phyloP scores from a whole-genome alignment of 1,140 invertebrate species.

The Drosophila sproati region DNA sequence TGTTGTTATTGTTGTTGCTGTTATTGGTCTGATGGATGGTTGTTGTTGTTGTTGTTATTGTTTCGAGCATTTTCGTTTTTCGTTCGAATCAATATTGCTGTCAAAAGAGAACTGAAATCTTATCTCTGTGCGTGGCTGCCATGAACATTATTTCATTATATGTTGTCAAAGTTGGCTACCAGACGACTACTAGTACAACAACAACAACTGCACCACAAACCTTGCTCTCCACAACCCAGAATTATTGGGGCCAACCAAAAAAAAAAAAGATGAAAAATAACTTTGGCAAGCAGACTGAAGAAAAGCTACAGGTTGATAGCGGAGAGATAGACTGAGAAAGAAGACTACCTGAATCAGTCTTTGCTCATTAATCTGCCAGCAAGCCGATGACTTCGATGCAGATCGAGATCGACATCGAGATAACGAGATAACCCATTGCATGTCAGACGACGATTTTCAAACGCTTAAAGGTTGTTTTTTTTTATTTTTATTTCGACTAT shows the following conservation, averaged over 20 bases:
- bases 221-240: no score
- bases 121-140: conserved; percentile 63
- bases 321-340: neutral
- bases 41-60: neutral
- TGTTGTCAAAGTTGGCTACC: conserved; percentile 75
- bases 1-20: conserved; percentile 4
- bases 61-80: conserved; percentile 56
- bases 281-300: conserved; percentile 13
- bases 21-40: conserved; percentile 2
- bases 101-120: conserved; percentile 61
- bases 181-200: conserved; percentile 51
- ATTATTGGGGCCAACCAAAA: conserved; percentile 29
- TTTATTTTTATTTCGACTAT: no score
- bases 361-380: conserved; percentile 57
- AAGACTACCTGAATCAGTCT: conserved; percentile 18
- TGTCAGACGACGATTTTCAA: conserved; percentile 19
- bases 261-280: no score
- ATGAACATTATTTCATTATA: conserved; percentile 80
- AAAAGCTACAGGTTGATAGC: neutral
- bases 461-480: neutral
- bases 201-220: neutral
- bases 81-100: conserved; percentile 79
- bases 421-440: conserved; percentile 21
- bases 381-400: conserved; percentile 52
- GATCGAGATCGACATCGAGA: conserved; percentile 10